Conservation (phyloP, 1,140 invertebrate genomes). For the Copidosoma floridanum region DNA sequence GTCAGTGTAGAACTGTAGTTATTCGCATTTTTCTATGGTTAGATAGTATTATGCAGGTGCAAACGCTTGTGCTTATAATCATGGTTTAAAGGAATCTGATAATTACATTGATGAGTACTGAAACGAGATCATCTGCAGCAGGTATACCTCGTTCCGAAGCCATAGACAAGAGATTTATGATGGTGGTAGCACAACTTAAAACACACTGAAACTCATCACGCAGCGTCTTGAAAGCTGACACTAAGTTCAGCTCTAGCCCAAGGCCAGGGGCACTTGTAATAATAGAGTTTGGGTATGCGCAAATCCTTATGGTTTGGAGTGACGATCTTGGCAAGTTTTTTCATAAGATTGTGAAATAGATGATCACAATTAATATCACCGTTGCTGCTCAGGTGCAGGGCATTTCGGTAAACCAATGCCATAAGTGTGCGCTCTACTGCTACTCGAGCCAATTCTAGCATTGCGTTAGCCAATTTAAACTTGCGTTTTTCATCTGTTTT, state of each 20-base stretch:
- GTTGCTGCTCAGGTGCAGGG: conserved; percentile 96
- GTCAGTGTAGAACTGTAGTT: too few species aligned
- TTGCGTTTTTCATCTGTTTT: conserved; percentile 70
- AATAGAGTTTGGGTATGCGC: conserved; percentile 76
- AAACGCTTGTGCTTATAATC: too few species aligned
- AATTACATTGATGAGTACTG: conserved; percentile 94
- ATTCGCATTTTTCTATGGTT: too few species aligned
- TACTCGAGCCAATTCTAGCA: conserved; percentile 65
- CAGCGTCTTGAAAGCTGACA: conserved; percentile 91
- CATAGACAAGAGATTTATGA: conserved; percentile 89
- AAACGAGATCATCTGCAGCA: conserved; percentile 95
- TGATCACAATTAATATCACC: conserved; percentile 90
- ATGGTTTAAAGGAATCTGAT: too few species aligned
- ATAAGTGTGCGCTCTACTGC: conserved; percentile 82
- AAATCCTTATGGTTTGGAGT: conserved; percentile 81
- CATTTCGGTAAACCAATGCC: conserved; percentile 86
- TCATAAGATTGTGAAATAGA: conserved; percentile 85
- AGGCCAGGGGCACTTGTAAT: conserved; percentile 95
- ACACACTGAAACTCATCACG: conserved; percentile 88
- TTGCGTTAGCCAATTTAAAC: conserved; percentile 58
- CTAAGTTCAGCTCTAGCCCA: conserved; percentile 92
- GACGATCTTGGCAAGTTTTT: conserved; percentile 76
- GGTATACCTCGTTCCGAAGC: conserved; percentile 78
- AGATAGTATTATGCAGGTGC: too few species aligned
- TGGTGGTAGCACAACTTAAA: conserved; percentile 83